These are phyloP conservation scores for Agrilus cyanescens DNA, from an alignment of 2,888 invertebrate genomes.

Conservation along the genomic window DNA sequence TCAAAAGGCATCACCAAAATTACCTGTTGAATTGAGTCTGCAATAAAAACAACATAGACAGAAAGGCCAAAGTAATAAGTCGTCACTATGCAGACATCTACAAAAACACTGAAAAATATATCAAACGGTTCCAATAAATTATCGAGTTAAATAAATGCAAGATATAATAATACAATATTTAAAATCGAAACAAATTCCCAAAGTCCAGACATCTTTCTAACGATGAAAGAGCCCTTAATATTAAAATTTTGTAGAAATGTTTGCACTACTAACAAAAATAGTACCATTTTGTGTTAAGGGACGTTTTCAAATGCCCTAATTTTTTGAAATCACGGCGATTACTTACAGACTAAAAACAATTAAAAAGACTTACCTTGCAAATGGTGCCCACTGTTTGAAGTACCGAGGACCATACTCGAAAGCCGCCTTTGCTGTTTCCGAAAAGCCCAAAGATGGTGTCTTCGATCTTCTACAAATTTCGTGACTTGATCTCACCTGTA, in stretches of 20 bases:
- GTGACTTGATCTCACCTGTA: slow-evolving; percentile 67
- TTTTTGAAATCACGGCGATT: too few relatives aligned
- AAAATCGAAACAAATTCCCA: too few relatives aligned
- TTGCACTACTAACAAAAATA: too few relatives aligned
- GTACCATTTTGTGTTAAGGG: too few relatives aligned
- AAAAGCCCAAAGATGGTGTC: slow-evolving; percentile 65
- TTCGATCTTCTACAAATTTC: slow-evolving; percentile 57
- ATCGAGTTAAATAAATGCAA: too few relatives aligned
- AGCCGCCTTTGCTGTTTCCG: slow-evolving; percentile 72
- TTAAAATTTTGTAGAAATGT: too few relatives aligned
- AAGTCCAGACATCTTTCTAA: too few relatives aligned
- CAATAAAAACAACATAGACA: slow-evolving; percentile 69
- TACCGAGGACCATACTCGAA: slow-evolving; percentile 64
- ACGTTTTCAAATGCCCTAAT: too few relatives aligned
- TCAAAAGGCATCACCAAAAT: slow-evolving; percentile 15
- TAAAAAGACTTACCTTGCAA: slow-evolving; percentile 49
- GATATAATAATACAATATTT: too few relatives aligned
- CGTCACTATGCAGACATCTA: slow-evolving; percentile 54
- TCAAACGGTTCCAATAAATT: too few relatives aligned
- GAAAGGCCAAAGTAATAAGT: slow-evolving; percentile 61
- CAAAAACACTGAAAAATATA: slow-evolving; percentile 45
- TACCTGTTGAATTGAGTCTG: slow-evolving; percentile 57
- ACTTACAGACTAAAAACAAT: too few relatives aligned
- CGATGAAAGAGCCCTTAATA: too few relatives aligned
- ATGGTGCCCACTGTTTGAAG: slow-evolving; percentile 49